Conservation (phyloP, 2,888 invertebrate genomes). For the Agrochola macilenta region DNA sequence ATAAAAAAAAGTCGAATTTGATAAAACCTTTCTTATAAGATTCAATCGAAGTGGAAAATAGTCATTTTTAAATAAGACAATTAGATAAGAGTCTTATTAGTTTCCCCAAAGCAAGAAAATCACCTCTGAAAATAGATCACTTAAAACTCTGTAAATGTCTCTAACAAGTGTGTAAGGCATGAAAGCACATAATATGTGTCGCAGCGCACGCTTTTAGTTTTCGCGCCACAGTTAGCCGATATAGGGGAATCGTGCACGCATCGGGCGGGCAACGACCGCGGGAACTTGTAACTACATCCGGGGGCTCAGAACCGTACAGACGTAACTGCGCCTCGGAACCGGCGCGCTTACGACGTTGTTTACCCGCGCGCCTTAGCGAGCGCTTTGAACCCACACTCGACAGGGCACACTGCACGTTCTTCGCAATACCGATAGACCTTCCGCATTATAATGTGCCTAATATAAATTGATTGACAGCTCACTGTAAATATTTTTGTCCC, state of each 20-base stretch:
- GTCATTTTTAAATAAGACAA: not conserved
- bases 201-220: slow-evolving; percentile 72
- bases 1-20: too few relatives aligned
- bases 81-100: not conserved
- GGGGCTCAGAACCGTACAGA: slow-evolving; percentile 75
- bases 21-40: not conserved
- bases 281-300: slow-evolving; percentile 90
- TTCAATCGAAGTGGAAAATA: too few relatives aligned
- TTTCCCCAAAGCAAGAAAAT: slow-evolving; percentile 4
- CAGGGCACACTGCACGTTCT: slow-evolving; percentile 76
- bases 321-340: slow-evolving; percentile 74
- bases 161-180: slow-evolving; percentile 54
- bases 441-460: slow-evolving; percentile 73
- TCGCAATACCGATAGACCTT: slow-evolving; percentile 81
- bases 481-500: slow-evolving; percentile 19
- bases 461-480: slow-evolving; percentile 48
- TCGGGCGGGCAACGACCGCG: slow-evolving; percentile 88
- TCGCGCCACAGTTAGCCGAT: slow-evolving; percentile 85
- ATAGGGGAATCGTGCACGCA: slow-evolving; percentile 87
- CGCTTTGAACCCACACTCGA: slow-evolving; percentile 84
- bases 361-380: slow-evolving; percentile 70
- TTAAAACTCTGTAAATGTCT: slow-evolving; percentile 25
- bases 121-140: slow-evolving; percentile 30
- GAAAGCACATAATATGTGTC: slow-evolving; percentile 65
- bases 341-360: slow-evolving; percentile 73